phyloP scores from a whole-genome alignment of 2,888 invertebrate genomes.

The Xestia xanthographa region DNA sequence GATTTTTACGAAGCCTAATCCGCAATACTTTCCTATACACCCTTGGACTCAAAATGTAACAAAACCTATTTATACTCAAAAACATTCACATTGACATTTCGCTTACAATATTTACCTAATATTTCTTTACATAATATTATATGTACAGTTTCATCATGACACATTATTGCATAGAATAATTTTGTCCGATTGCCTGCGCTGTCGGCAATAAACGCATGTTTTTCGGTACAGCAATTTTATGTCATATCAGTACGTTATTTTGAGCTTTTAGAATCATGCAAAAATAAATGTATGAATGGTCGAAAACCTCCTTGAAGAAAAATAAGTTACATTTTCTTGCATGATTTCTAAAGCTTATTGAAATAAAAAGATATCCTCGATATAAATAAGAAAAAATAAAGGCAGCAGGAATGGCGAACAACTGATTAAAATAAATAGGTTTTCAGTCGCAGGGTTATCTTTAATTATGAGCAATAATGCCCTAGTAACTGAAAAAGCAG shows the following conservation, averaged over 20 bases:
- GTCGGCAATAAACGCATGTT: conserved; percentile 9
- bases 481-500: background rate
- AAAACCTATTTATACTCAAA: conserved; percentile 20
- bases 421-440: background rate
- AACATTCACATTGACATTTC: conserved; percentile 11
- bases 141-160: conserved; percentile 63
- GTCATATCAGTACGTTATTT: conserved; percentile 20
- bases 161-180: conserved; percentile 67
- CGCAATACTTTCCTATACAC: background rate
- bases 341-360: conserved; percentile 19
- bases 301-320: background rate
- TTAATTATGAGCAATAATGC: background rate
- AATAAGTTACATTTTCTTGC: background rate
- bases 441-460: background rate
- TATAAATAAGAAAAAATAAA: background rate
- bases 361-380: conserved; percentile 15
- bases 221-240: conserved; percentile 22
- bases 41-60: background rate
- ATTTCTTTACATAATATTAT: conserved; percentile 46
- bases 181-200: conserved; percentile 59
- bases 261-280: conserved; percentile 1
- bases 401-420: background rate
- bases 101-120: conserved; percentile 21
- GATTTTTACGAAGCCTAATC: background rate
- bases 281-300: background rate